Evolutionary conservation across 2,888 invertebrate genomes (phyloP), one percentile per base, ranked within the genome.

Genomic region (Hirudinaria manillensis): DNA sequence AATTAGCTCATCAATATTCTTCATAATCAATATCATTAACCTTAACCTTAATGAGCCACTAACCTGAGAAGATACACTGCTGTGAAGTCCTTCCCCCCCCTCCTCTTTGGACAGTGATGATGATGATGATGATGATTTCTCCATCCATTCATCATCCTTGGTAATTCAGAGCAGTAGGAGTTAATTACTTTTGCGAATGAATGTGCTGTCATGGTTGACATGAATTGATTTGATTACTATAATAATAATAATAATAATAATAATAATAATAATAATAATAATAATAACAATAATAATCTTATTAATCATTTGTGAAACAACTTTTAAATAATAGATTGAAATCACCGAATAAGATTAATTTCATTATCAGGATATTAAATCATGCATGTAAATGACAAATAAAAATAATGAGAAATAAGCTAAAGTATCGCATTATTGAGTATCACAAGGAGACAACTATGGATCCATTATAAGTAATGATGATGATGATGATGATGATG

Each of bases 211-310:
- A 53, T 16, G 16, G 27, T 6, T 61, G 13, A 24, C 27, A 13
- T 6, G 3, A 61, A 61, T 61, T 24, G 13, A 6, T 24, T 6
- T 24, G 3, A 61, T 3, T 24, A 61, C 3, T 24, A 61, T 61
- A 61, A 61, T 61, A 61, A 19, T 61, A 61, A 61, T 61, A 61
- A 61, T 61, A 61, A 61, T 61, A 61, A 61, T 61, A 61, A 61
- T 61, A 61, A 61, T 61, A 61, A 61, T 61, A 61, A 61, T 61
- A 61, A 61, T 61, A 61, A 61, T 19, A 61, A 61, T 61, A 61
- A 61, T 19, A 61, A 61, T 61, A 61, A 61, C 21, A 61, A 61
- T 61, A 61, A 61, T 61, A 61, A 61, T 61, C 10, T 3, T 6
- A 61, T 24, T 24, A 61, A 6, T 36, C 36, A 61, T 6, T 61